A percentile compares a stretch with the other conserved stretches of the same genome.
Evolutionary conservation across 2,113 vertebrate species (phyloP).

Genomic region (Platysternon megacephalum): DNA sequence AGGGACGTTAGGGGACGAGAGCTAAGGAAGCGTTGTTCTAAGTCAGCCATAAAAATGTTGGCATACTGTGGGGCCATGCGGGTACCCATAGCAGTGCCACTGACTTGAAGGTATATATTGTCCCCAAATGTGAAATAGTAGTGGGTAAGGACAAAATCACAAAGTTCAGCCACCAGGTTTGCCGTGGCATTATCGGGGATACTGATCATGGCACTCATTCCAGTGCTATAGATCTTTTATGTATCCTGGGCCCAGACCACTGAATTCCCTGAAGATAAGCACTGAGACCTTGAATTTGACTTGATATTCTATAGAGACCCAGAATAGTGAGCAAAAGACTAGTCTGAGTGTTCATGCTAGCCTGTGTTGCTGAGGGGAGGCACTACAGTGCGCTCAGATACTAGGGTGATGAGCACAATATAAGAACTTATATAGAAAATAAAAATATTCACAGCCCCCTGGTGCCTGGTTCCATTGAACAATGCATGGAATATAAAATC

Average conservation of each 20-base stretch:
- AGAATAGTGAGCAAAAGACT: not conserved
- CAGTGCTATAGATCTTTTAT: not conserved
- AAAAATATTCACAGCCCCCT: not conserved
- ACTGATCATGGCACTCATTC: not conserved
- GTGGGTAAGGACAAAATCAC: no score
- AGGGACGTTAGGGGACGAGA: no score
- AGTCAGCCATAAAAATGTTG: no score
- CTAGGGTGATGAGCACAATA: not conserved
- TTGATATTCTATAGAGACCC: not conserved
- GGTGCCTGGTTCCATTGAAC: not conserved
- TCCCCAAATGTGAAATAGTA: no score
- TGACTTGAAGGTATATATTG: no score
- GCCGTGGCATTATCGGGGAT: no score
- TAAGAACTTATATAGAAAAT: not conserved
- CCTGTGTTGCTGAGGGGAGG: not conserved
- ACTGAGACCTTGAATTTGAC: not conserved
- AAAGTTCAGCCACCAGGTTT: no score
- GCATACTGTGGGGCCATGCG: no score
- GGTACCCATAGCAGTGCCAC: no score
- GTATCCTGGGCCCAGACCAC: not conserved
- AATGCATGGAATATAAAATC: not conserved
- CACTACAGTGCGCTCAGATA: not conserved
- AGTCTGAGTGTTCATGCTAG: not conserved
- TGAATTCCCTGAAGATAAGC: not conserved
- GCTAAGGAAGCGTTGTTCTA: no score